phyloP scores from a whole-genome alignment of 1,140 invertebrate genomes.

The Luehdorfia chinensis region DNA sequence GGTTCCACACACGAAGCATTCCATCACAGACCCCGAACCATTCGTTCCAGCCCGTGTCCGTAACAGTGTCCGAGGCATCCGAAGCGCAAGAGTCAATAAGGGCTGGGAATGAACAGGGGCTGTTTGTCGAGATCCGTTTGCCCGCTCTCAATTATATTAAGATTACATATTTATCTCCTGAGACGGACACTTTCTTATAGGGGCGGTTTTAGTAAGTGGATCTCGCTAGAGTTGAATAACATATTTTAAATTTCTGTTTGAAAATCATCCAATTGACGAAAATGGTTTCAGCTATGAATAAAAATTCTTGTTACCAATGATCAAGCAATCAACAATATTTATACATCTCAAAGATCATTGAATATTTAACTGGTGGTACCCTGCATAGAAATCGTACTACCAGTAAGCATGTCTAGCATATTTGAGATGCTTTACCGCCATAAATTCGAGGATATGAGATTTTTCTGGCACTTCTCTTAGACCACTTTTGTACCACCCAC shows the following conservation, averaged over 20 bases:
- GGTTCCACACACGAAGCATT: constrained; percentile 12
- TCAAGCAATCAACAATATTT: no score
- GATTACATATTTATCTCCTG: constrained; percentile 70
- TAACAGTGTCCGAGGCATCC: constrained; percentile 8
- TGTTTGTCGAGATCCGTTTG: constrained; percentile 39
- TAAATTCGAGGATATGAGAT: no score
- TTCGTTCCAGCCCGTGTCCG: constrained; percentile 6
- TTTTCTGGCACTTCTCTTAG: no score
- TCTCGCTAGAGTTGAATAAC: constrained; percentile 25
- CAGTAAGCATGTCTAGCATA: no score
- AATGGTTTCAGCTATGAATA: no score
- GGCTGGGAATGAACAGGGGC: constrained; percentile 42
- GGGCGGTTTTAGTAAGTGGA: constrained; percentile 21
- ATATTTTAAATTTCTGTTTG: constrained; percentile 14
- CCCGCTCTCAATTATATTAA: constrained; percentile 66
- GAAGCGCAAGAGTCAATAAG: constrained; percentile 52
- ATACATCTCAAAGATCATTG: no score
- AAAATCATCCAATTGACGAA: no score
- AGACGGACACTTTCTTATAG: constrained; percentile 54
- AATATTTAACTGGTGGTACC: no score
- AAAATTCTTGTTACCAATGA: no score
- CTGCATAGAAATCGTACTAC: no score
- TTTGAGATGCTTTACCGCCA: no score
- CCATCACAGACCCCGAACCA: constrained; percentile 19
- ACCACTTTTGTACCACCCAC: no score